phyloP scores from a whole-genome alignment of 2,888 invertebrate species.

The Drosophila recens region DNA sequence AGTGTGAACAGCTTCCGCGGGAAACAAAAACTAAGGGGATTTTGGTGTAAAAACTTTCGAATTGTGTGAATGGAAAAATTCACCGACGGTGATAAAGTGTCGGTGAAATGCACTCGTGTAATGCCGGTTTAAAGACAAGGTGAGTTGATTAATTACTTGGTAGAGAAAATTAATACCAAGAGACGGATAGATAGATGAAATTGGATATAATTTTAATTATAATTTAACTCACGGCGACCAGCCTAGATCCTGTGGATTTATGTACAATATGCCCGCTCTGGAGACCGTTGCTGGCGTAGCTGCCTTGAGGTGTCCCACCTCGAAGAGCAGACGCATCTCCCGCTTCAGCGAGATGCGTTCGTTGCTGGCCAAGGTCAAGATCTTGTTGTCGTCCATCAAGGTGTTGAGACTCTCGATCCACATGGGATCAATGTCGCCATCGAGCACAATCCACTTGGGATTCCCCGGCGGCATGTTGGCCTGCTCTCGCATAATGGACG shows the following conservation, averaged over 20 bases:
- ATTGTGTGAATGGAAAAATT: no score
- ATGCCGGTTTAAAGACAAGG: no score
- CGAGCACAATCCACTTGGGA: conserved; percentile 97
- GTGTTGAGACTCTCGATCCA: conserved; percentile 99
- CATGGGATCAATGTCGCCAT: conserved; percentile 92
- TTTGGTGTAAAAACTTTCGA: no score
- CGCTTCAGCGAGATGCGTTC: conserved; percentile 96
- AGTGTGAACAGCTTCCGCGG: no score
- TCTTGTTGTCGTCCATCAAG: conserved; percentile 99
- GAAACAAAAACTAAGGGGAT: no score
- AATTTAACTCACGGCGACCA: conserved; percentile 93
- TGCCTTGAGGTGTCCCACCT: conserved; percentile 95
- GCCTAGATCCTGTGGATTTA: conserved; percentile 96
- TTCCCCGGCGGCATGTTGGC: conserved; percentile 94
- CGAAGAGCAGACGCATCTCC: conserved; percentile 95
- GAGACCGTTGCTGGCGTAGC: conserved; percentile 99
- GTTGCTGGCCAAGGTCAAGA: conserved; percentile 96
- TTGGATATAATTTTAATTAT: not conserved
- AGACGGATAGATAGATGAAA: not conserved
- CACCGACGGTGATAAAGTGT: no score
- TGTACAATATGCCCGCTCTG: conserved; percentile 96
- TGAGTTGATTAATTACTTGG: no score
- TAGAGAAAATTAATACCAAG: no score
- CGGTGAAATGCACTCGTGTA: no score
- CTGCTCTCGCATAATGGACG: conserved; percentile 96